Evolutionary conservation across 2,113 vertebrate genomes (phyloP).

Genomic region (Haemorhous mexicanus): DNA sequence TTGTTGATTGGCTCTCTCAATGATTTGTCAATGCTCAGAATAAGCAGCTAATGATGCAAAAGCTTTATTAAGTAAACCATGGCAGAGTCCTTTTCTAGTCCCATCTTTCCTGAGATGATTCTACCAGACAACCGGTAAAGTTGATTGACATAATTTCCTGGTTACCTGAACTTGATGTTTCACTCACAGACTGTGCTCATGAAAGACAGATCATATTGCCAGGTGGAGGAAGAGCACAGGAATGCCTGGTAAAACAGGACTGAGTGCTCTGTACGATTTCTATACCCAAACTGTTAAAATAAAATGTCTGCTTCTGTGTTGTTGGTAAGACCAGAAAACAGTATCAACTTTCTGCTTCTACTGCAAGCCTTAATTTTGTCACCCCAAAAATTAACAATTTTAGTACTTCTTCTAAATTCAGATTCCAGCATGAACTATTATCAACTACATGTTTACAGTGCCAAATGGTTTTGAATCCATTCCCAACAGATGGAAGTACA

Average conservation of each 20-base stretch:
- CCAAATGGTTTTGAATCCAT: slow-evolving; percentile 6
- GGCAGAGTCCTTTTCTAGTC: neutral
- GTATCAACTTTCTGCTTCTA: neutral
- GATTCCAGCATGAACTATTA: neutral
- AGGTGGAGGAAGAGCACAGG: neutral
- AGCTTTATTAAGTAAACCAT: neutral
- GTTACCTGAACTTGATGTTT: neutral
- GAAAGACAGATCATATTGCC: neutral
- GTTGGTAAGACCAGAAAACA: neutral
- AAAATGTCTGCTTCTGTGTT: neutral
- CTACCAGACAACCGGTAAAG: neutral
- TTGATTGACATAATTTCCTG: neutral
- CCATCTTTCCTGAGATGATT: neutral
- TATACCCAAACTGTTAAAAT: neutral
- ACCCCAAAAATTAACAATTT: neutral
- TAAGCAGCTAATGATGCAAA: neutral
- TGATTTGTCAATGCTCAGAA: neutral
- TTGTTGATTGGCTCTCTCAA: neutral
- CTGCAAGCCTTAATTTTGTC: neutral
- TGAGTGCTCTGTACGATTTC: neutral
- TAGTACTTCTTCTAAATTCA: slow-evolving; percentile 5
- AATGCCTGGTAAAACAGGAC: neutral
- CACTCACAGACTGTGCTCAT: neutral
- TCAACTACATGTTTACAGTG: neutral
- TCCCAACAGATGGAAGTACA: slow-evolving; percentile 47